These are phyloP conservation scores for Eupithecia tripunctaria DNA, from an alignment of 2,888 invertebrate genomes.

Conservation along the genomic window DNA sequence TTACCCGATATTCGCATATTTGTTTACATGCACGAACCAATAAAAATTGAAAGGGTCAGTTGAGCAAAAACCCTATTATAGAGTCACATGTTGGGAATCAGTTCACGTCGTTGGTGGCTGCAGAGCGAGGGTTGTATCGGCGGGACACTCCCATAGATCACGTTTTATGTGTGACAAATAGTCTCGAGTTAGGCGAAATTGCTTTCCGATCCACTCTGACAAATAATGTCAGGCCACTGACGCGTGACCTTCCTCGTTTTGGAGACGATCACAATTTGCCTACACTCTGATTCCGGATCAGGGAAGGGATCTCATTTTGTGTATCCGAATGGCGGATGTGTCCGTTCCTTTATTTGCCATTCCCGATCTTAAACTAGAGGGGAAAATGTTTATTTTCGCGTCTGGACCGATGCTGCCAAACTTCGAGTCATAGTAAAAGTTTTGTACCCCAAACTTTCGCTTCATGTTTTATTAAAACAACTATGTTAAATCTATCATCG, in stretches of 20 bases:
- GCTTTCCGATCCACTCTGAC: constrained; percentile 82
- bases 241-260: constrained; percentile 74
- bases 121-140: constrained; percentile 60
- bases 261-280: constrained; percentile 76
- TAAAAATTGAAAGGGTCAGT: constrained; percentile 25
- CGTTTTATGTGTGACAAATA: constrained; percentile 83
- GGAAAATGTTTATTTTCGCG: constrained; percentile 53
- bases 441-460: constrained; percentile 51
- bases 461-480: constrained; percentile 36
- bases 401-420: constrained; percentile 50
- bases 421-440: constrained; percentile 49
- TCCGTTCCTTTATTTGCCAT: constrained; percentile 62
- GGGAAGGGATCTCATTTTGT: constrained; percentile 61
- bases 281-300: constrained; percentile 61
- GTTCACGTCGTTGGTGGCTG: constrained; percentile 51
- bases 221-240: constrained; percentile 80
- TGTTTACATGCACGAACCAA: constrained; percentile 3
- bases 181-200: constrained; percentile 80
- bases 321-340: constrained; percentile 62
- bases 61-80: constrained; percentile 44
- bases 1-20: neutral
- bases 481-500: neutral
- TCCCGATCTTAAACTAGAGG: constrained; percentile 58
- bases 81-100: constrained; percentile 52
- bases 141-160: constrained; percentile 72